phyloP scores from a whole-genome alignment of 2,113 vertebrate species.

The Microcebus jonahi region DNA sequence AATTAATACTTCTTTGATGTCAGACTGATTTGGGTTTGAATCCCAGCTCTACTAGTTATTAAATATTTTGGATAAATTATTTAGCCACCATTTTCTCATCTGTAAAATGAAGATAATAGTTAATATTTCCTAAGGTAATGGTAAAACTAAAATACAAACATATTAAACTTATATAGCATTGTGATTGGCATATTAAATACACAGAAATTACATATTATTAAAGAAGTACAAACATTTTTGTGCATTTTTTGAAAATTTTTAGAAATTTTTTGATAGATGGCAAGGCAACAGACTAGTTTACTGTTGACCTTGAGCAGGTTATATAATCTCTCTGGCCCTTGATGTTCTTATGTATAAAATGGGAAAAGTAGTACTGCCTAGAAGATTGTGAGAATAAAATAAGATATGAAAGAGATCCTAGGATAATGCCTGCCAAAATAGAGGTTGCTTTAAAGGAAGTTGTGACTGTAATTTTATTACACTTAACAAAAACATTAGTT shows the following conservation, averaged over 20 bases:
- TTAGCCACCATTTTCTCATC: not conserved
- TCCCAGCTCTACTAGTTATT: not conserved
- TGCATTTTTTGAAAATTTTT: not conserved
- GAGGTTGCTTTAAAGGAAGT: not conserved
- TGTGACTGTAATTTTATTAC: not conserved
- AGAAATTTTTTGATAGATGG: not conserved
- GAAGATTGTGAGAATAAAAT: not conserved
- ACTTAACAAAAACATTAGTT: not conserved
- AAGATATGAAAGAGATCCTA: not conserved
- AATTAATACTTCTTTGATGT: not conserved
- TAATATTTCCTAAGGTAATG: not conserved
- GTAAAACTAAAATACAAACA: constrained; percentile 17
- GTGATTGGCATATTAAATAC: not conserved
- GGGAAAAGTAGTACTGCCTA: not conserved
- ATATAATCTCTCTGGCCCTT: not conserved
- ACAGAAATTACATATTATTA: not conserved
- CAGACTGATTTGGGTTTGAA: not conserved
- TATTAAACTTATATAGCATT: not conserved
- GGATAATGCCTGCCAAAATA: not conserved
- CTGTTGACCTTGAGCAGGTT: not conserved
- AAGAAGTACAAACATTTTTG: not conserved
- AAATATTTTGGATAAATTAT: not conserved
- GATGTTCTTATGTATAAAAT: constrained; percentile 4
- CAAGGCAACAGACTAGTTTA: not conserved
- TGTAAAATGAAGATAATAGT: not conserved